These are phyloP conservation scores for Pangasius macronema DNA, from an alignment of 2,797 vertebrate genomes.

Conservation along the genomic window DNA sequence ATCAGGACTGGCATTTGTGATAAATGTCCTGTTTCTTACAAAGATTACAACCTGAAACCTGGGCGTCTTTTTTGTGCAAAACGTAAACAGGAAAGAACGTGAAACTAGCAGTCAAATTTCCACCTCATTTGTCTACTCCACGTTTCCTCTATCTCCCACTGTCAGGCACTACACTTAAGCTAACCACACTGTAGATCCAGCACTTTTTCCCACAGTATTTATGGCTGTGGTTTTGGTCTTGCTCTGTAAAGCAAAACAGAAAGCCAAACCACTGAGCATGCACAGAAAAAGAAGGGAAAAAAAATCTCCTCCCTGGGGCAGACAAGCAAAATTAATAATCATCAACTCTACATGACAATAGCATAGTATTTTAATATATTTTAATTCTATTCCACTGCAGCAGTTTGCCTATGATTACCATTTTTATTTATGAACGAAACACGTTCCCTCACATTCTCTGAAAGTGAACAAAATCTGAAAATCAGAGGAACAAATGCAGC, in stretches of 20 bases:
- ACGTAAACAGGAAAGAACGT: background rate
- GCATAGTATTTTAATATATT: background rate
- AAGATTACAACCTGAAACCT: background rate
- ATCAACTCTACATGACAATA: background rate
- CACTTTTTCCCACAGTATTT: constrained; percentile 24
- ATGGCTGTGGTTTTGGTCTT: constrained; percentile 31
- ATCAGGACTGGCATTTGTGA: background rate
- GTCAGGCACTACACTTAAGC: background rate
- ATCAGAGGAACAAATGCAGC: too few species aligned
- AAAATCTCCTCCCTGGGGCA: background rate
- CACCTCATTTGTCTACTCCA: constrained; percentile 45
- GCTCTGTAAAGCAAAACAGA: constrained; percentile 1
- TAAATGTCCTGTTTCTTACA: background rate
- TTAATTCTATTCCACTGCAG: background rate
- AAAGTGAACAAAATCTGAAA: too few species aligned
- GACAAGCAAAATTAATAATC: background rate
- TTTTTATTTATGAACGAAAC: background rate
- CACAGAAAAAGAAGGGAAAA: background rate
- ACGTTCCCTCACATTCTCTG: too few species aligned
- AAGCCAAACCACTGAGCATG: constrained; percentile 15
- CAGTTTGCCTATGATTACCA: too few species aligned
- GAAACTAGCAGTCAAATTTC: background rate
- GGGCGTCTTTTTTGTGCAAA: background rate
- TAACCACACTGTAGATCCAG: constrained; percentile 28
- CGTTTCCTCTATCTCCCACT: background rate